These are phyloP conservation scores for Pterocles burchelli DNA, from an alignment of 2,113 vertebrate genomes.

Conservation along the genomic window DNA sequence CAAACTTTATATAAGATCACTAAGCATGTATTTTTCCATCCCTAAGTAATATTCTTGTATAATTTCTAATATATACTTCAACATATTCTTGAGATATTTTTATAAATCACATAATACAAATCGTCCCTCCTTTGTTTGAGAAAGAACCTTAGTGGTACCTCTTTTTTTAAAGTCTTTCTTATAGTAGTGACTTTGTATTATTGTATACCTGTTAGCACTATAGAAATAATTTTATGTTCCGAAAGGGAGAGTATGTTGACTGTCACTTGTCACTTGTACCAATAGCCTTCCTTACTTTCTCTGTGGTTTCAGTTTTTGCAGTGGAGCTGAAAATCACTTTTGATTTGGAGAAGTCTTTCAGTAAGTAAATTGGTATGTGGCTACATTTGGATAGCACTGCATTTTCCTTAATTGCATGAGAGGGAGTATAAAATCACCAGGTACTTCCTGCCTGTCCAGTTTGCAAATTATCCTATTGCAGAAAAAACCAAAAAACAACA, in stretches of 20 bases:
- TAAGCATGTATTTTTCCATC: not conserved
- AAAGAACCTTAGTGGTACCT: not conserved
- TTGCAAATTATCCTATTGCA: not conserved
- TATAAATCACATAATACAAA: not conserved
- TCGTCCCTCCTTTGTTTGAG: not conserved
- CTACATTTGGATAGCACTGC: not conserved
- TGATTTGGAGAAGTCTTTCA: not conserved
- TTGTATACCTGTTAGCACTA: not conserved
- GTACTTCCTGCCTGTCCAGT: not conserved
- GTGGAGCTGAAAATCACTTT: not conserved
- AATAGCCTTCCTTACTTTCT: not conserved
- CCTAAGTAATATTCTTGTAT: not conserved
- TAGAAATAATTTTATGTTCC: not conserved
- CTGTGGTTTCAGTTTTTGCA: not conserved
- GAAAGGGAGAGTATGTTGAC: not conserved
- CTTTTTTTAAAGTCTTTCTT: not conserved
- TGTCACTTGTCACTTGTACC: not conserved
- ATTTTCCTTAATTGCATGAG: not conserved
- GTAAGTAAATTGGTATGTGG: not conserved
- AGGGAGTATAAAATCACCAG: not conserved
- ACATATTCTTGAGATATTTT: not conserved
- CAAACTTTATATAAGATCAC: not conserved
- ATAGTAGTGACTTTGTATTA: not conserved
- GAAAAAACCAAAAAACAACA: not conserved
- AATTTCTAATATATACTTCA: not conserved